Evolutionary conservation across 2,888 invertebrate genomes (phyloP), one percentile per base, ranked within the genome.

Genomic region (Noctua fimbriata): DNA sequence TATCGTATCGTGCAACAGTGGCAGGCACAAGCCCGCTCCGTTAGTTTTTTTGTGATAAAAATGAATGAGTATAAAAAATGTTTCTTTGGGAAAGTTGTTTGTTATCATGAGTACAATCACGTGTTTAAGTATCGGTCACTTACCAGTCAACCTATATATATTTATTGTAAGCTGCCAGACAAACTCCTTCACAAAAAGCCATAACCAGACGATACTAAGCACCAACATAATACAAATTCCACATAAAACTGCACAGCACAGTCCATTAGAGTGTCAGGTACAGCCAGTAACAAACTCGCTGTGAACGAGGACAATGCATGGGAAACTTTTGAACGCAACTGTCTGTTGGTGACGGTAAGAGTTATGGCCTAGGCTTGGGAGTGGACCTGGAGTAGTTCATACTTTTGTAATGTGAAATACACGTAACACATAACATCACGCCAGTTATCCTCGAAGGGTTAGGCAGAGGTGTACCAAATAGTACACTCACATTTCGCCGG

Each of bases 241-340:
- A 58, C 52, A 84, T 82, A 72, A 63, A 79, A 55, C 60, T 72
- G 47, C 60, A 79, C 52, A 2, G 10, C 36, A 36, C 66, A 41
- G 65, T 86, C 86, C 52, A 71, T 84, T 80, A 73, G 76, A 72
- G 73, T 87, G 85, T 87, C 87, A 87, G 73, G 78, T 76, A 69
- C 87, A 85, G 80, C 14, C 32, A 79, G 87, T 85, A 76, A 41
- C 52, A 72, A 87, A 85, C 87, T 84, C 84, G 32, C 63, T 47
- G 58, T 24, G 58, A 80, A 80, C 7, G 47, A 52, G 85, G 88
- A 85, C 88, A 86, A 81, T 85, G 88, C 78, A 77, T 78, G 81
- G 75, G 41, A 87, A 85, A 86, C 73, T 86, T 85, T 44, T 78
- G 73, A 63, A 78, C 63, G 63, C 67, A 73, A 70, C 87, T 87